Evolutionary conservation across 2,113 vertebrate species (phyloP).

Genomic region (Eleginops maclovinus): DNA sequence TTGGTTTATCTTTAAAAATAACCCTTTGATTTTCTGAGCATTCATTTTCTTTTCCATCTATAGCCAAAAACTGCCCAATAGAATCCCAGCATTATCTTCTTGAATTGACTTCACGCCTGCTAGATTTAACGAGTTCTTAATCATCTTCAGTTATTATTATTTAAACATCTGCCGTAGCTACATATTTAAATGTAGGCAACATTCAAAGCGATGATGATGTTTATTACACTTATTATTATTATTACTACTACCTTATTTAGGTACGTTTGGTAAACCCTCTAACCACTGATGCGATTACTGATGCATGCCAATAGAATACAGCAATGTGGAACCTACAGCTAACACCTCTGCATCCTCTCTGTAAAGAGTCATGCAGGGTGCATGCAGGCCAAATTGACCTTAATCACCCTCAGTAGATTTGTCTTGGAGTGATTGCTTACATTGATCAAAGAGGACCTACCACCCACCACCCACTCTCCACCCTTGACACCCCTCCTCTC

Average conservation of each 20-base stretch:
- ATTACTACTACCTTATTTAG: neutral
- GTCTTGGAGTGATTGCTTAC: slow-evolving; percentile 60
- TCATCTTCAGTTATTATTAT: neutral
- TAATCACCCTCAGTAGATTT: slow-evolving; percentile 67
- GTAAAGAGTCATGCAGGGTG: slow-evolving; percentile 25
- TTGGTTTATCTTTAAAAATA: too few species aligned
- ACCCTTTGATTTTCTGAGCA: neutral
- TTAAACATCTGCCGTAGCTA: neutral
- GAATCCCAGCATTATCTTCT: too few species aligned
- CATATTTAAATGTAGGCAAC: neutral
- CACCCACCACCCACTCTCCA: slow-evolving; percentile 47
- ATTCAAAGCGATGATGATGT: neutral
- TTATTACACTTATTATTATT: neutral
- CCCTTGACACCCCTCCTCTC: slow-evolving; percentile 37
- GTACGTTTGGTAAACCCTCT: neutral
- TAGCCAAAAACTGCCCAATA: too few species aligned
- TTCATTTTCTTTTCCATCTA: neutral
- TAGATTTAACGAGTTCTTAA: neutral
- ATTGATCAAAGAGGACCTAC: slow-evolving; percentile 70
- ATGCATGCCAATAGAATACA: slow-evolving; percentile 7
- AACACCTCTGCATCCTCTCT: slow-evolving; percentile 31
- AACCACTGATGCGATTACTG: neutral
- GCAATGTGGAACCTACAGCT: slow-evolving; percentile 16
- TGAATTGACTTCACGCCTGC: neutral
- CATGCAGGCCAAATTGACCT: slow-evolving; percentile 54